A percentile compares a stretch with the other conserved stretches of the same genome.
These are phyloP conservation scores for Formica exsecta DNA, from an alignment of 1,140 invertebrate species.

Conservation along the genomic window DNA sequence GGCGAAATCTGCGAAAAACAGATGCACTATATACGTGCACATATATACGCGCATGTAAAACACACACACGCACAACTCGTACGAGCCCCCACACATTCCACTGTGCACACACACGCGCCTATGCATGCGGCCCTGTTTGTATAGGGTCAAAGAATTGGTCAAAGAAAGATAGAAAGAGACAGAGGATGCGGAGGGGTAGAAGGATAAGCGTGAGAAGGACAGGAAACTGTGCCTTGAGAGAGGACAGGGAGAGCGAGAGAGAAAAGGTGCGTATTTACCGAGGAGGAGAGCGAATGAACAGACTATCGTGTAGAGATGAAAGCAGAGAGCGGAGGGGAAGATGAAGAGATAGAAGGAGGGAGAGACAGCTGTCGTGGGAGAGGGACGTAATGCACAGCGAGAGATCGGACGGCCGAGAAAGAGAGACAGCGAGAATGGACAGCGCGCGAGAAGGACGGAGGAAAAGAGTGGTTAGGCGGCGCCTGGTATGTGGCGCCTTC, in stretches of 20 bases:
- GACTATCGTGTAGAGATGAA: conserved; percentile 24
- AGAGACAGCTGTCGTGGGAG: conserved; percentile 34
- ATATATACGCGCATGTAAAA: background rate
- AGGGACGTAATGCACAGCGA: conserved; percentile 7
- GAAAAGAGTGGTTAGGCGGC: conserved; percentile 79
- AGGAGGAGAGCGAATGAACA: conserved; percentile 31
- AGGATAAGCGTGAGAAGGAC: conserved; percentile 46
- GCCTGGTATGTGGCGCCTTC: conserved; percentile 85
- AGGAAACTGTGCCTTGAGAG: background rate
- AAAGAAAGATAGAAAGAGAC: conserved; percentile 12
- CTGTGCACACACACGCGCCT: background rate
- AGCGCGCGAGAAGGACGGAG: conserved; percentile 56
- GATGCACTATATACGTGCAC: conserved; percentile 22
- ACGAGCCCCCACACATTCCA: conserved; percentile 37
- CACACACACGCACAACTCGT: background rate
- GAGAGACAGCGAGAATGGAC: conserved; percentile 28
- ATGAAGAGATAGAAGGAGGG: conserved; percentile 23
- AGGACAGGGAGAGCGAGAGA: background rate
- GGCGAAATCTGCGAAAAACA: conserved; percentile 42
- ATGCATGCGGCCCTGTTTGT: conserved; percentile 57
- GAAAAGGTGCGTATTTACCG: conserved; percentile 26
- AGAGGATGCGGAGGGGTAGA: conserved; percentile 19
- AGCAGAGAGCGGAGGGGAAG: conserved; percentile 4
- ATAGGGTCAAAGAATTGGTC: conserved; percentile 66
- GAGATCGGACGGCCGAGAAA: background rate